Evolutionary conservation across 2,113 vertebrate species (phyloP).

Genomic region (Gnathonemus longibarbis): DNA sequence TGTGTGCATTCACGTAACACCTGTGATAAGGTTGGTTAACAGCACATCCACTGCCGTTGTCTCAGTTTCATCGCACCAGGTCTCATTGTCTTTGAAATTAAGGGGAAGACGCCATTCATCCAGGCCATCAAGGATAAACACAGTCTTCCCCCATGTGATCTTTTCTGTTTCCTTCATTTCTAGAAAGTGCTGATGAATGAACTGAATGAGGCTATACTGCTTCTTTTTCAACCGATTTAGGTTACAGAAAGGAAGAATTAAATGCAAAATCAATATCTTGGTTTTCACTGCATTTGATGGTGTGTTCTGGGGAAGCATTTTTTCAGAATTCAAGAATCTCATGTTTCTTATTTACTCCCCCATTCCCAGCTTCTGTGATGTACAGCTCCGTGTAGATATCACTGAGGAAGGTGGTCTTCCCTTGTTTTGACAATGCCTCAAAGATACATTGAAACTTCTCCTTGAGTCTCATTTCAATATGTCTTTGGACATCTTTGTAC

Average conservation of each 20-base stretch:
- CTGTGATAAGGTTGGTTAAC: not conserved
- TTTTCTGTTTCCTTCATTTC: not conserved
- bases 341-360: not conserved
- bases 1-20: not conserved
- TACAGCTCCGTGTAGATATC: not conserved
- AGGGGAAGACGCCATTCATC: not conserved
- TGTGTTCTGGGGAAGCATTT: not conserved
- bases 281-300: not conserved
- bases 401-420: not conserved
- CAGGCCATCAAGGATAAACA: not conserved
- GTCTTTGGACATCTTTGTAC: not conserved
- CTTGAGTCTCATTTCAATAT: not conserved
- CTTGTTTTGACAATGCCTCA: not conserved
- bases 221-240: not conserved
- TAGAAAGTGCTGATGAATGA: not conserved
- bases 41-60: not conserved
- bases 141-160: not conserved
- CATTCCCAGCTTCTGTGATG: not conserved
- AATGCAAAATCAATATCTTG: not conserved
- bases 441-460: not conserved
- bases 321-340: not conserved
- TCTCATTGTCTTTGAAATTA: not conserved
- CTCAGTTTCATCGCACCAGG: not conserved
- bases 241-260: not conserved
- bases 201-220: not conserved